Evolutionary conservation across 2,113 vertebrate species (phyloP).

Genomic region (Jacana jacana): DNA sequence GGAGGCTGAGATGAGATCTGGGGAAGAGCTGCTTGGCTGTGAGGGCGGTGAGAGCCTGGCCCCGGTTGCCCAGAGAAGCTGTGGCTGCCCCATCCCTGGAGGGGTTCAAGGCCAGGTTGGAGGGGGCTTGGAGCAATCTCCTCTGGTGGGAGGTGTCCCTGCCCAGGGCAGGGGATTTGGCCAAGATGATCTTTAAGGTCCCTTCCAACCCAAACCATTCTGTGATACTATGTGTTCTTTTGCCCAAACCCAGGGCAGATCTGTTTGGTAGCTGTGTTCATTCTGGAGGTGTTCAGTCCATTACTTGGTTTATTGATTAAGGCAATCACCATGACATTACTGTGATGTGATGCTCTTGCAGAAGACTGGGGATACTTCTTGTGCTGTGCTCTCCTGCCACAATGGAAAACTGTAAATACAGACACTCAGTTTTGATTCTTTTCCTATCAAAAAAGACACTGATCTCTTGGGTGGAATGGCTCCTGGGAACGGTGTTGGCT

Average conservation of each 20-base stretch:
- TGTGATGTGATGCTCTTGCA: accelerated
- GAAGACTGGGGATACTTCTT: not conserved
- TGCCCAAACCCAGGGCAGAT: not conserved
- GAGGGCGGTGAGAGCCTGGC: no score
- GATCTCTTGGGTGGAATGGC: not conserved
- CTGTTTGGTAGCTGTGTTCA: accelerated
- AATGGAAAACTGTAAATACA: not conserved
- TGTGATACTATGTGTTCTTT: no score
- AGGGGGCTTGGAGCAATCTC: no score
- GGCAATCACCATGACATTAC: accelerated
- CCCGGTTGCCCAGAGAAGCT: no score
- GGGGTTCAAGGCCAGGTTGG: no score
- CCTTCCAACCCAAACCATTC: no score
- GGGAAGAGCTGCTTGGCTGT: no score
- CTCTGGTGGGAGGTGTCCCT: no score
- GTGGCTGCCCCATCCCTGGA: no score
- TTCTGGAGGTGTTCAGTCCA: not conserved
- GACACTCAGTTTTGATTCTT: accelerated
- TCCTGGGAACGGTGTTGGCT: not conserved
- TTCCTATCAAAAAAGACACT: not conserved
- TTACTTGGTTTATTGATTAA: not conserved
- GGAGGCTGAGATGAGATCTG: no score
- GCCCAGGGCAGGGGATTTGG: no score
- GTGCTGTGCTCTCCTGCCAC: accelerated
- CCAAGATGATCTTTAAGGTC: no score